phyloP scores from a whole-genome alignment of 2,113 vertebrate genomes.

The Anseranas semipalmata region DNA sequence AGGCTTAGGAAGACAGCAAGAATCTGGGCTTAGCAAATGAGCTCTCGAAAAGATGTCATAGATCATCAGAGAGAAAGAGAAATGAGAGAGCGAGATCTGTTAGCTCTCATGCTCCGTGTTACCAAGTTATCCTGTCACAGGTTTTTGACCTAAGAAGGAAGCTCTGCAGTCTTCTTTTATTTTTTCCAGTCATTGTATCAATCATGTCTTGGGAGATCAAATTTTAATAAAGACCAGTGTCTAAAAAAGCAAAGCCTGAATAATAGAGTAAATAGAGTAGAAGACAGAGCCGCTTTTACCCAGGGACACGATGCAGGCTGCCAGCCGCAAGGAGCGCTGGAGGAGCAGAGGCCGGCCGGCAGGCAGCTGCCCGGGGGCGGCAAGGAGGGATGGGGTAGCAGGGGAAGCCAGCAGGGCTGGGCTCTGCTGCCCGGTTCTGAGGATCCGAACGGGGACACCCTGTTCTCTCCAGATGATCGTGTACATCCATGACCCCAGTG shows the following conservation, averaged over 20 bases:
- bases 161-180: background rate
- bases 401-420: background rate
- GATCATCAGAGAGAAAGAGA: background rate
- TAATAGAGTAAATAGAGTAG: constrained; percentile 10
- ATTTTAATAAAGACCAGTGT: constrained; percentile 34
- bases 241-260: constrained; percentile 41
- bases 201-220: constrained; percentile 16
- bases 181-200: constrained; percentile 30
- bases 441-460: background rate
- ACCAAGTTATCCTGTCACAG: background rate
- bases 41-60: background rate
- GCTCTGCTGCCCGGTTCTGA: background rate
- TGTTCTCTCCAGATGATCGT: background rate
- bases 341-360: background rate
- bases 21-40: background rate
- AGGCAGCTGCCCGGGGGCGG: background rate
- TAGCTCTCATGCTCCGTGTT: background rate
- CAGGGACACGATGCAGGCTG: background rate
- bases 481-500: accelerated
- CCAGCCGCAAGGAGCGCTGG: background rate
- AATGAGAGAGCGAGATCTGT: background rate
- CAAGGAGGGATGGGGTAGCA: background rate
- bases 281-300: background rate
- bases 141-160: background rate
- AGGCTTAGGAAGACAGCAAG: background rate